A percentile compares a stretch with the other conserved stretches of the same genome.
phyloP scores from a whole-genome alignment of 2,797 vertebrate species.

The Aphelocoma californica region DNA sequence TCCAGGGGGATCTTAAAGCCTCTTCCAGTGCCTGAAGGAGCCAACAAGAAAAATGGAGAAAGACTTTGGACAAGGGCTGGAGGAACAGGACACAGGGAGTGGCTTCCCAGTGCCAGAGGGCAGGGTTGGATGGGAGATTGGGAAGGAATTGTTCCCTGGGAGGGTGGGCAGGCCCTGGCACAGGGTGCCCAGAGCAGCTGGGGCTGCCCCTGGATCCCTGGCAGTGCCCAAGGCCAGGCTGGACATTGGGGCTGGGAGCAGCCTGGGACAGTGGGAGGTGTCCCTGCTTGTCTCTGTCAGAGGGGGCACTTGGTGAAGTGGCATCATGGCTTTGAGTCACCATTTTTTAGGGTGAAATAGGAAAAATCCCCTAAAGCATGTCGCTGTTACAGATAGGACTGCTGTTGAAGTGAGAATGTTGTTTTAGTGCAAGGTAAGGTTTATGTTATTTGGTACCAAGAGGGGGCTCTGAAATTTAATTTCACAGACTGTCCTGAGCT shows the following conservation, averaged over 20 bases:
- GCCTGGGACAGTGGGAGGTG: background rate
- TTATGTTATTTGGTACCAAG: background rate
- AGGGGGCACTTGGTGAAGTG: background rate
- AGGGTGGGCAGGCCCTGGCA: too few species aligned
- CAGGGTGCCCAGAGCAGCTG: too few species aligned
- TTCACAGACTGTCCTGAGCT: background rate
- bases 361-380: rapidly evolving
- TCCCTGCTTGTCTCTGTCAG: background rate
- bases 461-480: background rate
- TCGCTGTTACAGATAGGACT: rapidly evolving
- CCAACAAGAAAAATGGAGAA: rapidly evolving
- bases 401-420: background rate
- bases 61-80: background rate
- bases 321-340: background rate
- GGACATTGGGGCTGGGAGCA: background rate
- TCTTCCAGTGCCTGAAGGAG: background rate
- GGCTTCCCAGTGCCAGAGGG: too few species aligned
- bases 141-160: too few species aligned
- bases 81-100: background rate
- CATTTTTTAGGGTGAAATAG: background rate
- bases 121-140: too few species aligned
- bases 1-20: rapidly evolving
- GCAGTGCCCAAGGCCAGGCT: background rate
- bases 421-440: background rate
- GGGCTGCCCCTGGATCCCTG: background rate